Percentiles rank a stretch among this genome's conserved stretches.
These are phyloP conservation scores for Balearica regulorum DNA, from an alignment of 2,797 vertebrate genomes.

Conservation along the genomic window DNA sequence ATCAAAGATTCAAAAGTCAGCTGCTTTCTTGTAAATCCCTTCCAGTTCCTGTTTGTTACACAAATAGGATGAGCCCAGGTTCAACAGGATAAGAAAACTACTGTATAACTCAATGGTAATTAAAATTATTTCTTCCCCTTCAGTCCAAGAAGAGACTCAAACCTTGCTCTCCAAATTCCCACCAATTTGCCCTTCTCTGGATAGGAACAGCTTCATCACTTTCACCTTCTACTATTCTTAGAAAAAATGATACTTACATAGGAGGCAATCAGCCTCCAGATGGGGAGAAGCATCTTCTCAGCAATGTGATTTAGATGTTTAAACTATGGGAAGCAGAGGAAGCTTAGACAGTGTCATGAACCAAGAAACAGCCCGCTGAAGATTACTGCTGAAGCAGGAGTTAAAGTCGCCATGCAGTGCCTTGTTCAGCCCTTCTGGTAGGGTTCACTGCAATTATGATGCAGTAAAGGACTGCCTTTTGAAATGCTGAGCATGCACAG, in stretches of 20 bases:
- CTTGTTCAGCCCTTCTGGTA: not conserved
- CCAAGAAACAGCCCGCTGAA: not conserved
- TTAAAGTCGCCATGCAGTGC: not conserved
- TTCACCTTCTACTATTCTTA: not conserved
- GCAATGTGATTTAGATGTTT: not conserved
- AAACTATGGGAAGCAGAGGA: not conserved
- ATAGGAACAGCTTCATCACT: not conserved
- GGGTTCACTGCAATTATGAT: not conserved
- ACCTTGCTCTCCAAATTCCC: not conserved
- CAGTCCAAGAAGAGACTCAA: not conserved
- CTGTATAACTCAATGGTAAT: not conserved
- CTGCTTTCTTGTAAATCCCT: not conserved
- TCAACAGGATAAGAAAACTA: not conserved
- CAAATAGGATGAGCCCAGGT: not conserved
- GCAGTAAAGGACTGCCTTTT: not conserved
- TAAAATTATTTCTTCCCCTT: not conserved
- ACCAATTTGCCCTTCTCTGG: not conserved
- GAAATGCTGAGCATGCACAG: not conserved
- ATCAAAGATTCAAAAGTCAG: not conserved
- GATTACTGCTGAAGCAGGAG: not conserved
- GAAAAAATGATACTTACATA: fast-evolving
- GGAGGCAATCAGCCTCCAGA: not conserved
- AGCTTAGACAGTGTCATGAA: not conserved
- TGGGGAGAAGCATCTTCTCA: not conserved
- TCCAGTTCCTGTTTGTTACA: not conserved